Evolutionary conservation across 2,888 invertebrate genomes (phyloP).

Genomic region (Eilema depressum): DNA sequence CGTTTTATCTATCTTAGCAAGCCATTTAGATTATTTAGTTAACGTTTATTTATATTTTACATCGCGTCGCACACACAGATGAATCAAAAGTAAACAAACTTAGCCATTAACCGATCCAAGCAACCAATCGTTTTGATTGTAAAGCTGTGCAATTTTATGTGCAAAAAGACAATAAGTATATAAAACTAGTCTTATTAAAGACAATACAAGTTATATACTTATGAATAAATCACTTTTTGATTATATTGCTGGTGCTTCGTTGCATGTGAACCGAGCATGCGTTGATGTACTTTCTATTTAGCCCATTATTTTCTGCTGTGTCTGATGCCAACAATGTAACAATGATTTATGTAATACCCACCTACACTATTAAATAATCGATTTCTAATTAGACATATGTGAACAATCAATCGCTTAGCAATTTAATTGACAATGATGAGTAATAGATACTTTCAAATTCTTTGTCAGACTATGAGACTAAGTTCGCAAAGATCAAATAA

Average conservation of each 20-base stretch:
- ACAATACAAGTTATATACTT: conserved; percentile 42
- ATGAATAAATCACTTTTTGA: conserved; percentile 53
- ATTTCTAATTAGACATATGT: conserved; percentile 56
- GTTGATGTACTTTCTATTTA: conserved; percentile 65
- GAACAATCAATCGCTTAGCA: conserved; percentile 31
- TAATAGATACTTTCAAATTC: background rate
- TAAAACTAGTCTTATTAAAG: conserved; percentile 32
- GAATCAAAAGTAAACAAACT: background rate
- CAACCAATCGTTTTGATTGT: conserved; percentile 1
- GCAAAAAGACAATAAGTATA: conserved; percentile 30
- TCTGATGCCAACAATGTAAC: conserved; percentile 55
- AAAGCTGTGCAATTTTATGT: conserved; percentile 15
- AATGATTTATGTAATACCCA: conserved; percentile 63
- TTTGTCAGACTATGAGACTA: conserved; percentile 1
- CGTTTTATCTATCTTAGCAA: background rate
- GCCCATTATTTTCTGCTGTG: conserved; percentile 58
- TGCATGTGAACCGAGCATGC: conserved; percentile 60
- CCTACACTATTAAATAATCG: conserved; percentile 59
- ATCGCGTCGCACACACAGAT: background rate
- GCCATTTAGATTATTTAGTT: background rate
- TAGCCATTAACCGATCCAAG: conserved; percentile 11
- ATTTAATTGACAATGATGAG: background rate
- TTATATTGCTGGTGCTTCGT: conserved; percentile 44
- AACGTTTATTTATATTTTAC: background rate
- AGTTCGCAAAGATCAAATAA: background rate